These are phyloP conservation scores for Orius laevigatus DNA, from an alignment of 1,140 invertebrate genomes.

Conservation along the genomic window DNA sequence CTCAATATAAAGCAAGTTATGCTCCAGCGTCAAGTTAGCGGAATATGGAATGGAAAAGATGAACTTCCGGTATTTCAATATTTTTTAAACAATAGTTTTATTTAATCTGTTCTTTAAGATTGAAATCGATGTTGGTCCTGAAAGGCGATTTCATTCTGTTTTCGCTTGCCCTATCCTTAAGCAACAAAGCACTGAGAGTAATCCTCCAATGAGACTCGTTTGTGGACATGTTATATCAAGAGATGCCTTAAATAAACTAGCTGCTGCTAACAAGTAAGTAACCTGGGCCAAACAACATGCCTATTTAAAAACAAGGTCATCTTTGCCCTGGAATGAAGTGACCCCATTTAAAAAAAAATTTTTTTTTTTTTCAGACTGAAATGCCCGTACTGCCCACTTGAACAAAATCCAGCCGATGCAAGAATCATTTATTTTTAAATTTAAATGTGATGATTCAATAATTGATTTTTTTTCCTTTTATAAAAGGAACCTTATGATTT, in stretches of 20 bases:
- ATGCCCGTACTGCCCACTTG: conserved; percentile 95
- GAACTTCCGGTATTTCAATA: conserved; percentile 73
- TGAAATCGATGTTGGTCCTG: conserved; percentile 75
- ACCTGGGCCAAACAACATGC: not conserved
- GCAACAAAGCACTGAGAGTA: conserved; percentile 88
- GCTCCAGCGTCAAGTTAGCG: conserved; percentile 83
- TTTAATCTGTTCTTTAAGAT: conserved; percentile 41
- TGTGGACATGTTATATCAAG: conserved; percentile 97
- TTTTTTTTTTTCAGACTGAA: conserved; percentile 60
- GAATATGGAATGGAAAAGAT: conserved; percentile 89
- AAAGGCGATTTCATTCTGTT: conserved; percentile 86
- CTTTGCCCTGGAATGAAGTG: not conserved
- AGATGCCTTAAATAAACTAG: conserved; percentile 90
- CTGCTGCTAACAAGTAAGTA: conserved; percentile 76
- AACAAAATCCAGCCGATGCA: conserved; percentile 85
- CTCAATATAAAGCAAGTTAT: conserved; percentile 92
- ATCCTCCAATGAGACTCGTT: conserved; percentile 90
- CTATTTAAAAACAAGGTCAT: not conserved
- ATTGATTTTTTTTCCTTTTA: too few relatives aligned
- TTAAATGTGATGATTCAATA: too few relatives aligned
- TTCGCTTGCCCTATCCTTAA: conserved; percentile 97
- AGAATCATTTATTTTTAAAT: conserved; percentile 77
- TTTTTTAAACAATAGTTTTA: conserved; percentile 3
- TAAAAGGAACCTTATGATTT: too few relatives aligned
- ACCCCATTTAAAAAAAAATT: conserved; percentile 9